These are phyloP conservation scores for Darevskia nairensis DNA, from an alignment of 2,797 vertebrate genomes.

Conservation along the genomic window DNA sequence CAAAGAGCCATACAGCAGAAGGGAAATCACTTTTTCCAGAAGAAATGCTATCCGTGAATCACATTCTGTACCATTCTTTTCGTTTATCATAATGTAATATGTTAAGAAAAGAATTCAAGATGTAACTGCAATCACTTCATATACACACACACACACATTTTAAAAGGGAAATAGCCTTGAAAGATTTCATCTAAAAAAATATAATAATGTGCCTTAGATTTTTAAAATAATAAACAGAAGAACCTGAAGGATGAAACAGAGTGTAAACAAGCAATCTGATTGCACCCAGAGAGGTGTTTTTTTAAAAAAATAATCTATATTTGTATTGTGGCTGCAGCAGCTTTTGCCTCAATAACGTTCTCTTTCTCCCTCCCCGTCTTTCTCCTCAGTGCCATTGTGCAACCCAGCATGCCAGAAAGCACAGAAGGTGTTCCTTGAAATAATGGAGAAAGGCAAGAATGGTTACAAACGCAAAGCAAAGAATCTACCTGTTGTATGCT, in stretches of 20 bases:
- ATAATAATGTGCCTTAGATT: background rate
- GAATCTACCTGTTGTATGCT: background rate
- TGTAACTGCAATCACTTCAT: background rate
- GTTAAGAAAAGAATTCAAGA: too few species aligned
- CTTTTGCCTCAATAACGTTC: constrained; percentile 15
- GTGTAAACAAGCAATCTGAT: too few species aligned
- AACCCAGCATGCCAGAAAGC: constrained; percentile 25
- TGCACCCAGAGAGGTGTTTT: background rate
- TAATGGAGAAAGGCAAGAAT: constrained; percentile 28
- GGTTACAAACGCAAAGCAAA: constrained; percentile 27
- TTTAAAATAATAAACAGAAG: background rate
- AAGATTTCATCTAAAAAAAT: background rate
- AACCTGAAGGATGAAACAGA: background rate
- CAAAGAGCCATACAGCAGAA: background rate
- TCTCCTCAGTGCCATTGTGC: background rate
- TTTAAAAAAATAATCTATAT: background rate
- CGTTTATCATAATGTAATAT: background rate
- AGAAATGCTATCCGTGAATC: background rate
- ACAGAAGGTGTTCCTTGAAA: constrained; percentile 2
- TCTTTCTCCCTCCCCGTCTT: constrained; percentile 10
- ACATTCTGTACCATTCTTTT: background rate
- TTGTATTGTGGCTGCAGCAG: constrained; percentile 25
- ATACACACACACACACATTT: background rate
- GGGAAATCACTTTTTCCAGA: background rate
- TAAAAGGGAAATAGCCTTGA: background rate